Percentiles rank a stretch among this genome's conserved stretches.
Evolutionary conservation across 2,888 invertebrate species (phyloP).

Genomic region (Lepeophtheirus nordmannii): DNA sequence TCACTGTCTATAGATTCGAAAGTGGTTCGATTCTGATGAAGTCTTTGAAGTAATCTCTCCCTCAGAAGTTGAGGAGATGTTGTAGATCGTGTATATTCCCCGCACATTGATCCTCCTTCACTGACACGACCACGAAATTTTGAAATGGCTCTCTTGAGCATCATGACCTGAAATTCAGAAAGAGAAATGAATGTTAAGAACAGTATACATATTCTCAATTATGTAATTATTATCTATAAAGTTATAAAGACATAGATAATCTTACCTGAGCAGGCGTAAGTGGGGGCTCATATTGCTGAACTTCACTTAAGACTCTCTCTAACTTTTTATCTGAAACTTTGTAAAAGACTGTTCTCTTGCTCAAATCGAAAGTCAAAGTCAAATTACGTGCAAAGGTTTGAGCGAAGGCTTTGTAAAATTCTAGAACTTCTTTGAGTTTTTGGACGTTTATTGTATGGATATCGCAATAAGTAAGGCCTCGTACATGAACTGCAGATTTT

Average conservation of each 20-base stretch:
- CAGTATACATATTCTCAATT: too few species aligned
- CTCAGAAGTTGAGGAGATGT: not conserved
- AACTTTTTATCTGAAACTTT: conserved; percentile 12
- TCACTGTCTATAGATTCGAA: too few species aligned
- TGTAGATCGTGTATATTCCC: not conserved
- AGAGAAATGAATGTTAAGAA: not conserved
- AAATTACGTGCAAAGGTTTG: conserved; percentile 21
- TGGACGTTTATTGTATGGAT: conserved; percentile 22
- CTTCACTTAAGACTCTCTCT: conserved; percentile 6
- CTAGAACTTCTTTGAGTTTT: conserved; percentile 21
- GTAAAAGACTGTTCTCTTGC: conserved; percentile 14
- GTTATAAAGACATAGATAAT: too few species aligned
- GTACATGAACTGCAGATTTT: conserved; percentile 38
- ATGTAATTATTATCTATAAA: too few species aligned
- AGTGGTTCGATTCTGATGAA: not conserved
- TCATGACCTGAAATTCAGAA: not conserved
- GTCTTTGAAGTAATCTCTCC: not conserved
- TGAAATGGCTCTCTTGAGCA: not conserved
- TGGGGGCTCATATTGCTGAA: not conserved
- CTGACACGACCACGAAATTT: not conserved
- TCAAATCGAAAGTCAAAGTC: conserved; percentile 16
- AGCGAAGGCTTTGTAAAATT: conserved; percentile 22
- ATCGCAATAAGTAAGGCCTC: conserved; percentile 22
- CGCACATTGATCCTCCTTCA: not conserved
- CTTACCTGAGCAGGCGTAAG: conserved; percentile 11